phyloP scores from a whole-genome alignment of 2,797 vertebrate species.

The Lemur catta region DNA sequence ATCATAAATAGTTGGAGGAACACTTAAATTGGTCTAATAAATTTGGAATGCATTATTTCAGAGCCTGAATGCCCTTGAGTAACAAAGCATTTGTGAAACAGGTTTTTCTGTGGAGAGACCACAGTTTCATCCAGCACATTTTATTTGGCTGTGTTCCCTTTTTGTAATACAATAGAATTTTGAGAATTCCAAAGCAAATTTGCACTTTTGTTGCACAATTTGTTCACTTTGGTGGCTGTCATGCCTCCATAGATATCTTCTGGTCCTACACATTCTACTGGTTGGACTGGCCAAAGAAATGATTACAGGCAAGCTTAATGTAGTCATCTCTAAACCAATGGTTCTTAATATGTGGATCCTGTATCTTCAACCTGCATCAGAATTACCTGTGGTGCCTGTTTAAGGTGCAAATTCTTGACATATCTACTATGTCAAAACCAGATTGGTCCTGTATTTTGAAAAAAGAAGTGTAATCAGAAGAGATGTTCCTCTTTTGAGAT shows the following conservation, averaged over 20 bases:
- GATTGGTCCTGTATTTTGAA: not conserved
- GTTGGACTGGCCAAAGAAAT: not conserved
- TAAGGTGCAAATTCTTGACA: not conserved
- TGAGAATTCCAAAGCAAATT: not conserved
- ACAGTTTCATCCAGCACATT: not conserved
- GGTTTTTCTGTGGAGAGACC: not conserved
- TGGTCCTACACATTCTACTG: not conserved
- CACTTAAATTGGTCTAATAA: conserved; percentile 32
- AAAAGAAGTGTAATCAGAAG: not conserved
- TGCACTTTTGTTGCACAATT: not conserved
- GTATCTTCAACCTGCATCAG: not conserved
- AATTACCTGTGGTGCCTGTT: not conserved
- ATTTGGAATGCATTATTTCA: not conserved
- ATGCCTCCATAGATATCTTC: not conserved
- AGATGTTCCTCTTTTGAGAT: not conserved
- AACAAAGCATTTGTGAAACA: conserved; percentile 4
- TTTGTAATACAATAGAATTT: not conserved
- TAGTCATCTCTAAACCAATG: not conserved
- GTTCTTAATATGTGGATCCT: not conserved
- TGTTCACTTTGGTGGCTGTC: not conserved
- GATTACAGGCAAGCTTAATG: not conserved
- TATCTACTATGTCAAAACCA: not conserved
- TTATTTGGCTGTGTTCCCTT: conserved; percentile 16
- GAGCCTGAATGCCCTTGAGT: not conserved
- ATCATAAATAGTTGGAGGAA: not conserved